These are phyloP conservation scores for Echinometra lucunter DNA, from an alignment of 53 echinoderm and acorn worm species.

Conservation along the genomic window DNA sequence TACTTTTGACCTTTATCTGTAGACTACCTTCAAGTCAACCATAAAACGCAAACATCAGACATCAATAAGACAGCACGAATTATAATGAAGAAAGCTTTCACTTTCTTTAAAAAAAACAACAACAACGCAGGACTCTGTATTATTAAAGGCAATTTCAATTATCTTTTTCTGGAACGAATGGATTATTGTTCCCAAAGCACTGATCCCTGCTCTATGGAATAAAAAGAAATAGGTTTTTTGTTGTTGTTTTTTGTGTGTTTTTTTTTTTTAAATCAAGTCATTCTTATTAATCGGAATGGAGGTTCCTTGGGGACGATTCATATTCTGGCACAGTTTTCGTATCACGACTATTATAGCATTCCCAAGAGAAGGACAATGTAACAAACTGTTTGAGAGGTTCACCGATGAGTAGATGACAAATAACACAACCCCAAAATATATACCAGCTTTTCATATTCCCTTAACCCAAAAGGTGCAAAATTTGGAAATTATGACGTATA, in stretches of 20 bases:
- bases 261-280: background rate
- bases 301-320: background rate
- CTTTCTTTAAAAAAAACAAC: background rate
- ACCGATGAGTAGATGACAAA: too few relatives aligned
- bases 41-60: background rate
- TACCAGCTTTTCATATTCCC: too few relatives aligned
- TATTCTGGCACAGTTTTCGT: background rate
- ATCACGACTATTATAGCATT: too few relatives aligned
- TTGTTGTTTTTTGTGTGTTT: too few relatives aligned
- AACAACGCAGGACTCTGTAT: background rate
- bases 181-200: background rate
- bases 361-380: too few relatives aligned
- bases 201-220: background rate
- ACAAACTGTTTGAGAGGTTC: too few relatives aligned
- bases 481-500: too few relatives aligned
- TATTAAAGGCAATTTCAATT: background rate
- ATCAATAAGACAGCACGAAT: background rate
- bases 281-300: background rate
- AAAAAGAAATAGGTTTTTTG: background rate
- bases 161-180: constrained; percentile 6
- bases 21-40: background rate
- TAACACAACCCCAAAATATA: too few relatives aligned
- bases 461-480: too few relatives aligned
- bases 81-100: background rate
- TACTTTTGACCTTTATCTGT: background rate